Percentiles rank a stretch among this genome's conserved stretches.
Evolutionary conservation across 2,797 vertebrate species (phyloP).

Genomic region (Galaxias olidus): DNA sequence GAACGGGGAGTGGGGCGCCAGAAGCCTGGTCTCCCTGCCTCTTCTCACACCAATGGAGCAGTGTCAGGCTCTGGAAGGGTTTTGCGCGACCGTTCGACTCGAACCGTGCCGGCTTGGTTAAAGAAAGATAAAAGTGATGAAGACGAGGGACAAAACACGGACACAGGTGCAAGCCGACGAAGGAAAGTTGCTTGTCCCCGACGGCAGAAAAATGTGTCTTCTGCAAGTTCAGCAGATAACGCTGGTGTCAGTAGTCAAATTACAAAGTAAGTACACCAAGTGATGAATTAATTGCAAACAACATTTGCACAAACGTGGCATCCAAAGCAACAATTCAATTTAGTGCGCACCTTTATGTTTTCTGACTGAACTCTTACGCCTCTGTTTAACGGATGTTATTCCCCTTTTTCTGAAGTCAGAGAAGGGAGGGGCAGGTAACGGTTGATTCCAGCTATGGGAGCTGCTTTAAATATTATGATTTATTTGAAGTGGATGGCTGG

Average conservation of each 20-base stretch:
- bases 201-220: conserved; percentile 77
- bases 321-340: too few relatives aligned
- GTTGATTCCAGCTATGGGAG: too few relatives aligned
- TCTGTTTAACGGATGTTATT: too few relatives aligned
- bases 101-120: conserved; percentile 79
- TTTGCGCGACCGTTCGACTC: conserved; percentile 75
- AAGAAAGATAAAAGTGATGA: conserved; percentile 72
- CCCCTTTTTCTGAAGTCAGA: too few relatives aligned
- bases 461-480: too few relatives aligned
- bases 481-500: too few relatives aligned
- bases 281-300: background rate
- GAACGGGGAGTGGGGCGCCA: conserved; percentile 67
- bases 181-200: conserved; percentile 84
- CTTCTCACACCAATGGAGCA: conserved; percentile 65
- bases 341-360: too few relatives aligned
- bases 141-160: conserved; percentile 57
- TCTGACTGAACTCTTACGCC: too few relatives aligned
- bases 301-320: too few relatives aligned
- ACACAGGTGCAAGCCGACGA: conserved; percentile 74
- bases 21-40: conserved; percentile 60
- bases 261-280: conserved; percentile 60
- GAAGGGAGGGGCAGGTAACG: too few relatives aligned
- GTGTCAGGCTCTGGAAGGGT: conserved; percentile 68
- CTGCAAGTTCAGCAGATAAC: conserved; percentile 53
- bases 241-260: conserved; percentile 58